These are phyloP conservation scores for Sorex fumeus DNA, from an alignment of 2,113 vertebrate genomes.

Conservation along the genomic window DNA sequence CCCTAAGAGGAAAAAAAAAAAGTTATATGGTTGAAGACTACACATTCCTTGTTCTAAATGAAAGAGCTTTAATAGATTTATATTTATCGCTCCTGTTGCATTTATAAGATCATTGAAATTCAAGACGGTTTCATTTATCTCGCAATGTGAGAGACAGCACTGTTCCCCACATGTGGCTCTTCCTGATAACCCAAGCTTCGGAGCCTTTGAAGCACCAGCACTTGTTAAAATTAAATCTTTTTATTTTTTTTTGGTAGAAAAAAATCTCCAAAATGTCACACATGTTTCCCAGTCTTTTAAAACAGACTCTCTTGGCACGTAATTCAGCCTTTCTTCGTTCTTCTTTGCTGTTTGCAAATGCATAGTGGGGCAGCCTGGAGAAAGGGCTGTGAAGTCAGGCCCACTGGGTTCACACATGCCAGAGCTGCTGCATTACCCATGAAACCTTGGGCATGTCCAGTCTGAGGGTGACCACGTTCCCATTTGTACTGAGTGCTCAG, in stretches of 20 bases:
- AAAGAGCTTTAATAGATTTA: slow-evolving; percentile 69
- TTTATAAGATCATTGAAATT: slow-evolving; percentile 67
- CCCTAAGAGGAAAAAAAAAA: slow-evolving; percentile 45
- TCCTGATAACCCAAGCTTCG: slow-evolving; percentile 67
- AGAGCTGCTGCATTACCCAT: accelerated
- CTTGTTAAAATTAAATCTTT: slow-evolving; percentile 67
- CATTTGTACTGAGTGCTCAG: accelerated
- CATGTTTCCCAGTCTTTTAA: slow-evolving; percentile 59
- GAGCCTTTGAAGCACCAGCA: slow-evolving; percentile 67
- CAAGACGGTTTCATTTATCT: slow-evolving; percentile 46
- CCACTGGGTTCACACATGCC: background rate
- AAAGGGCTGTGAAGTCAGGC: background rate
- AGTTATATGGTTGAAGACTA: slow-evolving; percentile 21
- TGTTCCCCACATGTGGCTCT: slow-evolving; percentile 66
- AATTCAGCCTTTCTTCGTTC: background rate
- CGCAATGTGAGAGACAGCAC: background rate
- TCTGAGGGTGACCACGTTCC: accelerated
- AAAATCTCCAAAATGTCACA: slow-evolving; percentile 68
- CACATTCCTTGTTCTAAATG: slow-evolving; percentile 62
- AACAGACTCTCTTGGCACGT: slow-evolving; percentile 27
- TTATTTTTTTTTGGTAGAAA: slow-evolving; percentile 43
- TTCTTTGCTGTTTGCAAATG: background rate
- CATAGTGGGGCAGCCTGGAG: accelerated
- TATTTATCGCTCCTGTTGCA: slow-evolving; percentile 56
- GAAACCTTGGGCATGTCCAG: background rate